Conservation (phyloP, 2,888 invertebrate genomes). For the Trissolcus brochymenae region DNA sequence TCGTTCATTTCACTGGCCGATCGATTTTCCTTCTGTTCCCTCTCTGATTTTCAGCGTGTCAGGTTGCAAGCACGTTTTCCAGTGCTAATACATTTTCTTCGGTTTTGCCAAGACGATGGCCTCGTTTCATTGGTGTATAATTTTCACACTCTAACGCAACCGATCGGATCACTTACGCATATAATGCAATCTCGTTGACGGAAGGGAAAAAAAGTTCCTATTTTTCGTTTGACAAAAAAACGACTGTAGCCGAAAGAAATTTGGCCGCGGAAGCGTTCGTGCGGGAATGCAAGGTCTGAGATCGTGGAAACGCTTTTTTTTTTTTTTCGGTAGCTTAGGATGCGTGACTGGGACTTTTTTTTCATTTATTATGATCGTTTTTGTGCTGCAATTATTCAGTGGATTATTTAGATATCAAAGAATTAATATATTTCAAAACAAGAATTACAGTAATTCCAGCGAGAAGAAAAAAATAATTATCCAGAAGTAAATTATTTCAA, state of each 20-base stretch:
- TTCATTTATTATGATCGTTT: constrained; percentile 17
- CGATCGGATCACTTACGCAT: constrained; percentile 20
- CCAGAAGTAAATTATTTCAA: too few species aligned
- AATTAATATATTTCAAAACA: too few species aligned
- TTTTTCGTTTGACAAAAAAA: constrained; percentile 3
- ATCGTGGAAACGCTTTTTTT: constrained; percentile 39
- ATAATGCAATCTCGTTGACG: constrained; percentile 22
- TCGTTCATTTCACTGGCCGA: constrained; percentile 5
- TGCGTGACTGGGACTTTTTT: constrained; percentile 48
- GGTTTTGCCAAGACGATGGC: constrained; percentile 32
- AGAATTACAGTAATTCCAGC: too few species aligned
- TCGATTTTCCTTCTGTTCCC: not conserved
- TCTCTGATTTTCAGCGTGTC: constrained; percentile 9
- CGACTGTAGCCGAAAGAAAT: constrained; percentile 35
- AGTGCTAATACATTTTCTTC: constrained; percentile 68
- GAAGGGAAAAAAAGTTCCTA: constrained; percentile 5
- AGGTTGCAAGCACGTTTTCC: constrained; percentile 15
- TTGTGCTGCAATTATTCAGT: constrained; percentile 33
- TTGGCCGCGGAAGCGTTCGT: constrained; percentile 57
- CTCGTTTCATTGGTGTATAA: constrained; percentile 40
- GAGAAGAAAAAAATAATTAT: too few species aligned
- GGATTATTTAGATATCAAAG: constrained; percentile 29
- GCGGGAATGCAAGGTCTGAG: constrained; percentile 57
- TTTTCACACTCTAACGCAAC: constrained; percentile 37
- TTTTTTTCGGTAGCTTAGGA: constrained; percentile 37